phyloP scores from a whole-genome alignment of 2,888 invertebrate genomes.

The Molanna angustata region DNA sequence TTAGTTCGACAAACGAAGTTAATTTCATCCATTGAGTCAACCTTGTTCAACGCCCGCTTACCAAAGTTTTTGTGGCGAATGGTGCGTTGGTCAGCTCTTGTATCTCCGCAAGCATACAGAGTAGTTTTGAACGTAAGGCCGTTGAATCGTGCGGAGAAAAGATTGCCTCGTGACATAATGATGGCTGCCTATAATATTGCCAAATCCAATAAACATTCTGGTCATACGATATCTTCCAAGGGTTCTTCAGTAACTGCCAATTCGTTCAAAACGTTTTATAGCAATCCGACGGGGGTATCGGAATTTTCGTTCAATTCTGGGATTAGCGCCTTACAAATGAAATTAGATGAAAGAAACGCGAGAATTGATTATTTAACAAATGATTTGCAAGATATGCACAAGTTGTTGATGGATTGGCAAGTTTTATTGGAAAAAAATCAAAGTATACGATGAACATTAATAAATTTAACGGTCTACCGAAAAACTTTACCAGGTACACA shows the following conservation, averaged over 20 bases:
- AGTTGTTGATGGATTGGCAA: constrained; percentile 53
- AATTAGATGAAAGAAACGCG: constrained; percentile 67
- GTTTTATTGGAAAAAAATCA: constrained; percentile 53
- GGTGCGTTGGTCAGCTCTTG: constrained; percentile 73
- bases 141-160: constrained; percentile 77
- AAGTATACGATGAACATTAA: too few relatives aligned
- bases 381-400: constrained; percentile 68
- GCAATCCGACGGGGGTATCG: constrained; percentile 55
- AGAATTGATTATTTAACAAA: constrained; percentile 63
- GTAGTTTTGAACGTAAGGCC: constrained; percentile 82
- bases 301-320: constrained; percentile 57
- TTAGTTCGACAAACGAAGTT: constrained; percentile 81
- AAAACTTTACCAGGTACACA: too few relatives aligned
- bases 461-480: too few relatives aligned
- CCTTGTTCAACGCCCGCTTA: constrained; percentile 74
- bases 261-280: constrained; percentile 65
- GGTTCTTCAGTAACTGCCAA: constrained; percentile 62
- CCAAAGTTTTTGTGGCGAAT: constrained; percentile 73
- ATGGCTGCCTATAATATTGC: constrained; percentile 80
- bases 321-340: constrained; percentile 59
- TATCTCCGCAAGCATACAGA: constrained; percentile 77
- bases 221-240: constrained; percentile 65
- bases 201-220: constrained; percentile 68
- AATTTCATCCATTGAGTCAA: constrained; percentile 82
- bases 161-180: constrained; percentile 75